A percentile compares a stretch with the other conserved stretches of the same genome.
Evolutionary conservation across 2,888 invertebrate genomes (phyloP).

Genomic region (Aphrophora alni): DNA sequence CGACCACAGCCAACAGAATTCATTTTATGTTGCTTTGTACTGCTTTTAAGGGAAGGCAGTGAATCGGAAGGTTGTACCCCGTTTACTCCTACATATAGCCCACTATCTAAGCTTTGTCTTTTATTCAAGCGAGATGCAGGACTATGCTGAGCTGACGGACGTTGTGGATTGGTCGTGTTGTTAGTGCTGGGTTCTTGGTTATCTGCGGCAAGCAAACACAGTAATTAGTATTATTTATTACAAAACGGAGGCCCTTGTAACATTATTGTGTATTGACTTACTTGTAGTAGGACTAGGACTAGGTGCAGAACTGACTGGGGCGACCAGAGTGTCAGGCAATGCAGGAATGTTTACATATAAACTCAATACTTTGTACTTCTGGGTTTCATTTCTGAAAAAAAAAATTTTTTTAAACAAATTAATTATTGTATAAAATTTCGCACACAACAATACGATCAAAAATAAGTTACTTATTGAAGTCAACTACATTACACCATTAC

Average conservation of each 20-base stretch:
- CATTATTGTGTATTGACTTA: not conserved
- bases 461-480: no score
- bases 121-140: conserved; percentile 63
- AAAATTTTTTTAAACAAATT: no score
- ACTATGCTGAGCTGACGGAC: not conserved
- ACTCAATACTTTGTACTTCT: conserved; percentile 37
- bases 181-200: not conserved
- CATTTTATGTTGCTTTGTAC: conserved; percentile 54
- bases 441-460: no score
- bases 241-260: not conserved
- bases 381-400: conserved; percentile 31
- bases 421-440: no score
- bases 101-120: conserved; percentile 79
- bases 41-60: conserved; percentile 53
- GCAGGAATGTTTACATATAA: conserved; percentile 55
- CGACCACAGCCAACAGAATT: conserved; percentile 44
- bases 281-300: conserved; percentile 38
- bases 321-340: conserved; percentile 33
- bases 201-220: not conserved
- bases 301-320: conserved; percentile 41
- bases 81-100: conserved; percentile 64
- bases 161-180: not conserved
- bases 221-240: not conserved
- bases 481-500: no score
- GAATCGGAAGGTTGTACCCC: conserved; percentile 50